phyloP scores from a whole-genome alignment of 1,140 invertebrate genomes.

The Choristoneura fumiferana region DNA sequence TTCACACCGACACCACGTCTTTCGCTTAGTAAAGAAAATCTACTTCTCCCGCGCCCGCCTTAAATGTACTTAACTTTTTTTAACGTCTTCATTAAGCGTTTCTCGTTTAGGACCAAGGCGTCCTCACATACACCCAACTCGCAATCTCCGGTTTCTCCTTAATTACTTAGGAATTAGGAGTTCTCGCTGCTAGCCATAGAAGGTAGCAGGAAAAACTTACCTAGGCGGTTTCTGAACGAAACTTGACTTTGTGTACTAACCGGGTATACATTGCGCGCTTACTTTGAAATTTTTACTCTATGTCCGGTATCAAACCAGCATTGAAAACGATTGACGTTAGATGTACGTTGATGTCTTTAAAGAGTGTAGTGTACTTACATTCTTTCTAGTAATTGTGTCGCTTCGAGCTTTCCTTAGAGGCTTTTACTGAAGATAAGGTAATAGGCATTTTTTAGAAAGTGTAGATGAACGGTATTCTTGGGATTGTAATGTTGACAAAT shows the following conservation, averaged over 20 bases:
- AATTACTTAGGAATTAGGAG: slow-evolving; percentile 57
- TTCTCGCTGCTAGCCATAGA: slow-evolving; percentile 46
- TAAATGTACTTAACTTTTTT: slow-evolving; percentile 20
- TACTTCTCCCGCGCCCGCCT: not conserved
- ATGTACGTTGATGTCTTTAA: no score
- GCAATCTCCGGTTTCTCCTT: slow-evolving; percentile 42
- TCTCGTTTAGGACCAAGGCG: slow-evolving; percentile 30
- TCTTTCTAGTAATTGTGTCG: not conserved
- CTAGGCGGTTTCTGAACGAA: slow-evolving; percentile 33
- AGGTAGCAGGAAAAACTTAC: slow-evolving; percentile 41
- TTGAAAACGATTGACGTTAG: not conserved
- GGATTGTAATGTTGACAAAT: no score
- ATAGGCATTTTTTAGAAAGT: slow-evolving; percentile 5
- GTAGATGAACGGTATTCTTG: not conserved
- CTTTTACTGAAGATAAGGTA: not conserved
- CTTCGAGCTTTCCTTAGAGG: not conserved
- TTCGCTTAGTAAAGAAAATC: no score
- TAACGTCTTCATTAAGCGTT: slow-evolving; percentile 39
- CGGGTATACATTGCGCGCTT: not conserved
- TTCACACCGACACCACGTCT: no score
- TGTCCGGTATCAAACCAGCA: not conserved
- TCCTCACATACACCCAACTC: slow-evolving; percentile 21
- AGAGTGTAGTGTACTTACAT: no score
- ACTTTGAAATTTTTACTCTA: not conserved
- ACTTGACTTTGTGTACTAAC: not conserved